These are phyloP conservation scores for Styela clava DNA, from an alignment of 23 tunicate genomes.

Conservation along the genomic window DNA sequence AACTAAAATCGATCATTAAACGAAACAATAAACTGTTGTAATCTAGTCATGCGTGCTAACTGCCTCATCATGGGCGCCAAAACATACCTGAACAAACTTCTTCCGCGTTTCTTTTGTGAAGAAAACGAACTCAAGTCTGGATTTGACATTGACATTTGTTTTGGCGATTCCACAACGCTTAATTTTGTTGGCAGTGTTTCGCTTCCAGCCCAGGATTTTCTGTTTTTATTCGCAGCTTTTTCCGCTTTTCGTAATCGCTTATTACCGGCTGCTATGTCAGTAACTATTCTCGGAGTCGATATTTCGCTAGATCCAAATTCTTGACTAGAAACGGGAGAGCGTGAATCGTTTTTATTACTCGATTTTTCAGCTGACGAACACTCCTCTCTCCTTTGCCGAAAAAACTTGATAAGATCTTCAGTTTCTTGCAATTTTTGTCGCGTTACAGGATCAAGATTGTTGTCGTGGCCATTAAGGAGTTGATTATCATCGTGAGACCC, in stretches of 20 bases:
- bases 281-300: not conserved
- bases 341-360: not conserved
- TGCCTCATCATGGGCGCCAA: no score
- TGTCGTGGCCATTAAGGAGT: not conserved
- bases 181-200: constrained; percentile 4
- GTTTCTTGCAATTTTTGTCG: constrained; percentile 23
- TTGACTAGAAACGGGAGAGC: not conserved
- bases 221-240: constrained; percentile 24
- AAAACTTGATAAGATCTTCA: constrained; percentile 17
- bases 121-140: constrained; percentile 19
- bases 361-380: not conserved
- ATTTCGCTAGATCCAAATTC: not conserved
- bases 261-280: constrained; percentile 27
- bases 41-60: no score
- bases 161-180: not conserved
- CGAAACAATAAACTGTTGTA: no score
- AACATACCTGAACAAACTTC: constrained; percentile 18
- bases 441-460: not conserved
- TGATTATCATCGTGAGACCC: not conserved
- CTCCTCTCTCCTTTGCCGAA: constrained; percentile 12
- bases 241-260: constrained; percentile 20
- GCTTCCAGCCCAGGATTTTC: constrained; percentile 29
- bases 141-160: constrained; percentile 11
- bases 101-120: constrained; percentile 4
- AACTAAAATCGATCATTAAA: no score